Base-by-base conservation (phyloP, 2,797 vertebrate species). In the Spinibarbus caldwelli region DNA sequence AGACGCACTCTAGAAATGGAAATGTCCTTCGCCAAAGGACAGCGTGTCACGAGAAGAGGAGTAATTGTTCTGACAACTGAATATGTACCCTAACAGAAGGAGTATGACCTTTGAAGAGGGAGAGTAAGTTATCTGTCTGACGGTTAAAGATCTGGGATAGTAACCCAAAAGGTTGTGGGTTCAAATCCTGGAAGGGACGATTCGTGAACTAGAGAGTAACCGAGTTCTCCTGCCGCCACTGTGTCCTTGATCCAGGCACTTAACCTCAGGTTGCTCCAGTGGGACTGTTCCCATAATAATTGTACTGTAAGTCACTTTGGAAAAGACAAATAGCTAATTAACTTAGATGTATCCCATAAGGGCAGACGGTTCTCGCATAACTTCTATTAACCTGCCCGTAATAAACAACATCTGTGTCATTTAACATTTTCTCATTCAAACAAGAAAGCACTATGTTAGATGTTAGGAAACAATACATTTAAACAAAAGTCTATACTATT, bases 321-420 rank as follows among this genome's bases (percentile, higher is more conserved):
- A 83, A 83, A 77, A 83, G 82, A 83, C 72, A 83, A 77, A 83
- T 83, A 67, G 34, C 82, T 76, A 83, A 76, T 83, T 66, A 76
- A 76, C 82, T 67, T 67, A 41, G 29, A 76, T 52, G 59, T 75
- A n/a, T 49, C 31, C 59, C 10, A 0, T 71, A 21, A 82, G 68
- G 52, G 26, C 68, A 72, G 68, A 82, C 5, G 17, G 7, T 73
- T 62, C 12, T 45, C 8, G 0, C 36, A 59, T 59, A 57, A 23
- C 38, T 17, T 57, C 11, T 71, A 38, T 43, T 72, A 57, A 73
- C 38, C 52, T 62, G 80, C 38, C 23, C 17, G 23, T 6, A n/a
- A n/a, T 36, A 64, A 77, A 47, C 17, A 45, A 64, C 41, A 38
- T 64, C 77, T 45, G 57, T 29, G 26, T 79, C 57, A 64, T 45